Conservation (phyloP, 1,140 invertebrate species). For the Mylabris phalerata region DNA sequence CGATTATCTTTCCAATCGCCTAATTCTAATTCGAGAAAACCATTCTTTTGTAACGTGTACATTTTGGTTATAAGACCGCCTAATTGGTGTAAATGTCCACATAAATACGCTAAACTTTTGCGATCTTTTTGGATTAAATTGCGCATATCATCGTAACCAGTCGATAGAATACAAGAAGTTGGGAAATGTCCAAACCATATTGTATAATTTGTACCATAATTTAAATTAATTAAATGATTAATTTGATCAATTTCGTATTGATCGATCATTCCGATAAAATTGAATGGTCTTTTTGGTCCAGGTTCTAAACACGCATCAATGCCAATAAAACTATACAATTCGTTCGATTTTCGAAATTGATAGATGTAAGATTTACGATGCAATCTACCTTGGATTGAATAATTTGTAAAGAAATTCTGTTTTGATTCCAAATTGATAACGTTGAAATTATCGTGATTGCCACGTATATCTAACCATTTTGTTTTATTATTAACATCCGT, state of each 20-base stretch:
- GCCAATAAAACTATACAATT: constrained; percentile 72
- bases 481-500: constrained; percentile 62
- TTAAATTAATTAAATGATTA: constrained; percentile 45
- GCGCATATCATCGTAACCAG: constrained; percentile 49
- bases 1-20: constrained; percentile 92
- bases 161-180: constrained; percentile 74
- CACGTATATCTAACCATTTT: constrained; percentile 84
- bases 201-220: constrained; percentile 51
- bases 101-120: constrained; percentile 67
- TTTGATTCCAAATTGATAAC: constrained; percentile 59
- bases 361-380: constrained; percentile 73
- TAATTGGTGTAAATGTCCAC: constrained; percentile 86
- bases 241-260: constrained; percentile 53
- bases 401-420: constrained; percentile 73
- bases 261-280: constrained; percentile 78
- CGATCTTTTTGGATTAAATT: constrained; percentile 49
- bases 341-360: constrained; percentile 49
- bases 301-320: constrained; percentile 85
- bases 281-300: constrained; percentile 81
- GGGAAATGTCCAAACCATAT: constrained; percentile 93
- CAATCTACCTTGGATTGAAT: constrained; percentile 68
- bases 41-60: constrained; percentile 78
- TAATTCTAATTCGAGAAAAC: constrained; percentile 84
- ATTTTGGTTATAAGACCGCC: constrained; percentile 72
- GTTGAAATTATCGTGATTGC: constrained; percentile 96